Evolutionary conservation across 2,797 vertebrate species (phyloP).

Genomic region (Ispidina picta): DNA sequence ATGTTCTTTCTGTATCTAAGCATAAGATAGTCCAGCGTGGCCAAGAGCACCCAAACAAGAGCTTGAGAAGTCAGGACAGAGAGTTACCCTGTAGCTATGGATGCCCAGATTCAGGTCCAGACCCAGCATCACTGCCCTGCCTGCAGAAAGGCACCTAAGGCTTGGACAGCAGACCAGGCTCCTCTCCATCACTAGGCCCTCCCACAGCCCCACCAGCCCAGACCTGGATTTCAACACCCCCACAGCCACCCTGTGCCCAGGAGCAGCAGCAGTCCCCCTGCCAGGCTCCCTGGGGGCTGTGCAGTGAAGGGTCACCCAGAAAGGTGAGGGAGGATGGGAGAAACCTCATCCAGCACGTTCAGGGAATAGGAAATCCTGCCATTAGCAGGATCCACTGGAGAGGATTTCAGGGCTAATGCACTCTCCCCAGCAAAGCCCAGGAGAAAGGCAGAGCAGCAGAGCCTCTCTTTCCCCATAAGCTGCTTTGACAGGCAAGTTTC

Average conservation of each 20-base stretch:
- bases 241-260: neutral
- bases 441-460: neutral
- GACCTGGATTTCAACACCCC: neutral
- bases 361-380: neutral
- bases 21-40: neutral
- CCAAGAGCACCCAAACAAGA: neutral
- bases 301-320: neutral
- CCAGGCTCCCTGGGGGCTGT: fast-evolving
- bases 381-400: neutral
- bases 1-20: neutral
- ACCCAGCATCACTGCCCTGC: neutral
- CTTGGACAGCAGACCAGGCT: neutral
- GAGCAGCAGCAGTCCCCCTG: neutral
- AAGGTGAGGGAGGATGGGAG: neutral
- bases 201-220: neutral
- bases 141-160: neutral
- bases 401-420: constrained; percentile 2
- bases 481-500: neutral
- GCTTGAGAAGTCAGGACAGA: neutral
- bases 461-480: neutral
- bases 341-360: neutral
- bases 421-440: neutral
- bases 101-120: neutral
- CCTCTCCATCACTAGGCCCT: fast-evolving
- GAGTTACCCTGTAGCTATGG: neutral